These are phyloP conservation scores for Suricata suricatta DNA, from an alignment of 2,113 vertebrate species.

Conservation along the genomic window DNA sequence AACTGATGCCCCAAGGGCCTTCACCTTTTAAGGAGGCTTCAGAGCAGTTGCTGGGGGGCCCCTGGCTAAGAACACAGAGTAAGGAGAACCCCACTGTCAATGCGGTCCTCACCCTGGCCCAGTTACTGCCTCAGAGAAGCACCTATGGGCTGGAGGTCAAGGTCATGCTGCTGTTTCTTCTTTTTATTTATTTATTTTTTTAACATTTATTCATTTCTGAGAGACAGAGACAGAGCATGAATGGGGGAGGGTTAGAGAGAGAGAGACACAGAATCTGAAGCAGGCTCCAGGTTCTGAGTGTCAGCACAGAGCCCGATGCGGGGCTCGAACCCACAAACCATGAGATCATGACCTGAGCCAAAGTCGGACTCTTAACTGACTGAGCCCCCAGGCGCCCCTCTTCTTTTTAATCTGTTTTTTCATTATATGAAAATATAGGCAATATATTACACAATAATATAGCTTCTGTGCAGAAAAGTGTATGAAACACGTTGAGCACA, in stretches of 20 bases:
- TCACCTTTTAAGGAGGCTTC: neutral
- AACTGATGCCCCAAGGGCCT: neutral
- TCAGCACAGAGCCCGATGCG: no score
- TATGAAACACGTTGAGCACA: neutral
- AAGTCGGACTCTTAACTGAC: no score
- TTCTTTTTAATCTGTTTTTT: neutral
- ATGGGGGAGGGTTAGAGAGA: no score
- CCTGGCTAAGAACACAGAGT: neutral
- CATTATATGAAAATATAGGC: neutral
- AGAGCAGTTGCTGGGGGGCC: rapidly evolving
- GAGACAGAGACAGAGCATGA: no score
- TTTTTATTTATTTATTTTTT: neutral
- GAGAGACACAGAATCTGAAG: no score
- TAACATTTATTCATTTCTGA: no score
- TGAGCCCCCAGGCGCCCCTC: no score
- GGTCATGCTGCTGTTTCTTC: neutral
- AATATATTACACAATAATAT: neutral
- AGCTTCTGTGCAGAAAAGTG: neutral
- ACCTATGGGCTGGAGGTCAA: neutral
- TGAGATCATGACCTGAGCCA: no score
- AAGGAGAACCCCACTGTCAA: neutral
- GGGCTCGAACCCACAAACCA: no score
- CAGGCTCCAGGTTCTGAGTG: no score
- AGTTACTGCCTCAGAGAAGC: neutral
- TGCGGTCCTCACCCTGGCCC: rapidly evolving